phyloP scores from a whole-genome alignment of 2,888 invertebrate species.

The Noctua comes region DNA sequence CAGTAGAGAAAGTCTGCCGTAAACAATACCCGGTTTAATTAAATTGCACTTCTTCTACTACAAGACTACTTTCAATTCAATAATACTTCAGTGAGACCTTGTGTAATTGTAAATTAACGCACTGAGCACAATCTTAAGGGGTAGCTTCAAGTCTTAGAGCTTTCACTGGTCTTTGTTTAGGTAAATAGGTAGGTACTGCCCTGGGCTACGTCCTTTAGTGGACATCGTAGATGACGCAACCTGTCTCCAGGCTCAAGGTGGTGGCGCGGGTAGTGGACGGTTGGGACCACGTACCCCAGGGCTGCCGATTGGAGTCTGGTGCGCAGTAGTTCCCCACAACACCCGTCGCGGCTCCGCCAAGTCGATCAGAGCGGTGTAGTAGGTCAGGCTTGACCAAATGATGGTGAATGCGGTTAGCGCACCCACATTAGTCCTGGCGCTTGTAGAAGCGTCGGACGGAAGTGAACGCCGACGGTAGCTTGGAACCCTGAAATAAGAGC shows the following conservation, averaged over 20 bases:
- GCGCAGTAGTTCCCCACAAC: not conserved
- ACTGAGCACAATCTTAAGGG: not conserved
- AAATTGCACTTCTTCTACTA: slow-evolving; percentile 3
- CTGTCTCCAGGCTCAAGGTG: not conserved
- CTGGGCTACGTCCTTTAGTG: not conserved
- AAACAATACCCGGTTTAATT: not conserved
- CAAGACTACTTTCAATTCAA: not conserved
- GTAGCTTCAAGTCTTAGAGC: no score
- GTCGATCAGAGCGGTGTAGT: not conserved
- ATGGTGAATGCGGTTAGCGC: no score
- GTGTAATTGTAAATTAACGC: no score
- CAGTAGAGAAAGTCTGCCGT: not conserved
- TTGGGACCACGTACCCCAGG: not conserved
- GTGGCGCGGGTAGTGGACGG: not conserved
- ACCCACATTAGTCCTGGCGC: no score
- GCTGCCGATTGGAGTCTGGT: not conserved
- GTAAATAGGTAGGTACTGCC: not conserved
- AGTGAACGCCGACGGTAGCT: no score
- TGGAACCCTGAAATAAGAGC: no score
- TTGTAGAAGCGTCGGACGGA: no score
- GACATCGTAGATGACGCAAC: not conserved
- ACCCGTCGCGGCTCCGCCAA: not conserved
- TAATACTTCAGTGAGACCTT: not conserved
- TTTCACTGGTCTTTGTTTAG: no score
- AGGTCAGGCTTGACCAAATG: not conserved